Base-by-base conservation (phyloP, 2,113 vertebrate genomes). In the Ursus arctos region DNA sequence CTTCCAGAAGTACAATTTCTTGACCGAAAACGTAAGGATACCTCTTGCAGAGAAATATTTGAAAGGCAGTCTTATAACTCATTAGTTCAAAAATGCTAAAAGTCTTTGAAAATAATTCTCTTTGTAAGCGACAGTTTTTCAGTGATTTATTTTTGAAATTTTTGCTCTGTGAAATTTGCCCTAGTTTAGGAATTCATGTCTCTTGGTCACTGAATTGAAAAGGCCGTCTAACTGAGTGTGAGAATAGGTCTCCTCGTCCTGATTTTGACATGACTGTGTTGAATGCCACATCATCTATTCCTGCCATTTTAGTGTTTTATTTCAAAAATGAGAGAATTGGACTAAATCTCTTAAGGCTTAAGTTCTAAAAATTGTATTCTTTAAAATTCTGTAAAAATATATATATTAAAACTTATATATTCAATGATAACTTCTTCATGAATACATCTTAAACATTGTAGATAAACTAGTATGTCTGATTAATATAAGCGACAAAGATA, bases 1-100 rank as follows among this genome's bases (percentile, higher is more conserved):
- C 98, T 99, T 88, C 99, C 99, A 21, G 98, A 98, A 24, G 97
- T 99, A 36, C 97, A 98, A 85, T 88, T 99, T 33, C 98, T 99
- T 69, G 99, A 99, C 96, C 97, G 98, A 97, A 98, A 99, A 65
- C 7, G 99, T 99, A 98, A 98, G 98, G 43, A 93, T 69, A 26
- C 8, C 4, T 97, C 98, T 96, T 88, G 82, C 22, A 96, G 31
- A 89, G n/a, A 95, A 88, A 84, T 36, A 71, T 36, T 11, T 95
- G 85, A 89, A 77, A 91, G 84, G 21, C 77, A 21, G 81, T 94
- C 93, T 93, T 98, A 93, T 55, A 43, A 31, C 21, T 76, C 43
- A 40, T 19, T 59, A n/a, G 43, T 67, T 95, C 67, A 26, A 82
- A 88, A 71, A 49, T n/a, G 24, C 57, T 87, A 2, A 59, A 43